Percentiles rank a stretch among this genome's conserved stretches.
phyloP scores from a whole-genome alignment of 2,888 invertebrate genomes.

The Pachycephus smyrnensis region DNA sequence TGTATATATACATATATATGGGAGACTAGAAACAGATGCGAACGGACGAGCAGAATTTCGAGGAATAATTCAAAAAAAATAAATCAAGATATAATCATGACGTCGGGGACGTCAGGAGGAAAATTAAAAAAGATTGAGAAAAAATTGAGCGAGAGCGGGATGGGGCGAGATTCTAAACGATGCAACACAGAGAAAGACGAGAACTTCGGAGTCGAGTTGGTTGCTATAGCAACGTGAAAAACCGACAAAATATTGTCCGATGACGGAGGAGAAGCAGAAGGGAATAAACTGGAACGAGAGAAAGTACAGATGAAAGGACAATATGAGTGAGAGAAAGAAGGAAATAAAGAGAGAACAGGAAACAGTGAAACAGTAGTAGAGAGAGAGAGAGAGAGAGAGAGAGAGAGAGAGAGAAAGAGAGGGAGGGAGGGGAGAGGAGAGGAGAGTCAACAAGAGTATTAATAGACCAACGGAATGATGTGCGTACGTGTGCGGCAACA shows the following conservation, averaged over 20 bases:
- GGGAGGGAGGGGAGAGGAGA: constrained; percentile 11
- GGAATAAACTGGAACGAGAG: constrained; percentile 17
- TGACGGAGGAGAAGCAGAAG: constrained; percentile 30
- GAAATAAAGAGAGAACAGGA: background rate
- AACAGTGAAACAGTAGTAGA: background rate
- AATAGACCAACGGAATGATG: background rate
- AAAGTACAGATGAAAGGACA: constrained; percentile 8
- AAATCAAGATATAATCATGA: background rate
- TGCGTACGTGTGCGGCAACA: background rate
- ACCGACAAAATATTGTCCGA: constrained; percentile 58
- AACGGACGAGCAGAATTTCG: background rate
- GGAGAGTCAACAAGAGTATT: constrained; percentile 12
- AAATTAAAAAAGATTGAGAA: background rate
- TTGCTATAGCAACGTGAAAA: constrained; percentile 58
- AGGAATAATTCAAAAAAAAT: background rate
- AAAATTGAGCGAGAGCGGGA: constrained; percentile 15
- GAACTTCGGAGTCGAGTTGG: constrained; percentile 43
- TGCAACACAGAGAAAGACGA: constrained; percentile 16
- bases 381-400: constrained; percentile 4
- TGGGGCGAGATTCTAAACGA: constrained; percentile 11
- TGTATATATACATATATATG: constrained; percentile 7
- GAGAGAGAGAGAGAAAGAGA: constrained; percentile 8
- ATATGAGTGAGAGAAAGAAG: constrained; percentile 28
- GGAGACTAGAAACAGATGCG: background rate
- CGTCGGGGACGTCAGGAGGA: background rate